Evolutionary conservation across 2,113 vertebrate genomes (phyloP).

Genomic region (Archocentrus centrarchus): DNA sequence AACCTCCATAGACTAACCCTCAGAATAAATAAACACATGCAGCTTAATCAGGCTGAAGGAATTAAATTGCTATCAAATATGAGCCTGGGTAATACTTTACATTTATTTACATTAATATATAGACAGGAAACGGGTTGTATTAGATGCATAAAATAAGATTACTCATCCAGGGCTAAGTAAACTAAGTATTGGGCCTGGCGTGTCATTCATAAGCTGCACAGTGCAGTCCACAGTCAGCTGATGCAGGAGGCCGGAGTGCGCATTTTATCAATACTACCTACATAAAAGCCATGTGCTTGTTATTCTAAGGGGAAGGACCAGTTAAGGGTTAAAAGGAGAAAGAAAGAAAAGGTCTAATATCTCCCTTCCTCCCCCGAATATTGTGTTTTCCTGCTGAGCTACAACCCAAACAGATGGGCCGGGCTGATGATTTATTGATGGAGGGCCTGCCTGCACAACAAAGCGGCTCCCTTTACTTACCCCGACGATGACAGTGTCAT

Average conservation of each 20-base stretch:
- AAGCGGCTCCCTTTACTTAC: conserved; percentile 76
- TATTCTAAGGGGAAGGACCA: background rate
- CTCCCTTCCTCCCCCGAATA: background rate
- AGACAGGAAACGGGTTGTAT: background rate
- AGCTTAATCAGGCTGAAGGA: background rate
- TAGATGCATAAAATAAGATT: too few species aligned
- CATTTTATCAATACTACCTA: conserved; percentile 29
- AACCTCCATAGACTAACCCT: background rate
- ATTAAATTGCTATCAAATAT: background rate
- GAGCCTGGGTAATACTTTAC: background rate
- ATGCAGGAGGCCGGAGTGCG: conserved; percentile 52
- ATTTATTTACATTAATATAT: background rate
- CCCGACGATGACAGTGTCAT: conserved; percentile 87
- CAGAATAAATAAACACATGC: background rate
- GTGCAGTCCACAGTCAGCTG: conserved; percentile 38
- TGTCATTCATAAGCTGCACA: background rate
- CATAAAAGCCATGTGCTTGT: background rate
- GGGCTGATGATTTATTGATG: conserved; percentile 68
- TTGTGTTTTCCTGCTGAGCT: background rate
- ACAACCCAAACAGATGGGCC: conserved; percentile 33
- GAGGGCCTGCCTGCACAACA: conserved; percentile 60
- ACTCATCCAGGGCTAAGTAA: background rate
- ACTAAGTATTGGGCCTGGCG: background rate
- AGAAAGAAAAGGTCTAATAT: background rate
- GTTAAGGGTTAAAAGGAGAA: background rate